Evolutionary conservation across 2,888 invertebrate genomes (phyloP).

Genomic region (Trichogramma dendrolimi): DNA sequence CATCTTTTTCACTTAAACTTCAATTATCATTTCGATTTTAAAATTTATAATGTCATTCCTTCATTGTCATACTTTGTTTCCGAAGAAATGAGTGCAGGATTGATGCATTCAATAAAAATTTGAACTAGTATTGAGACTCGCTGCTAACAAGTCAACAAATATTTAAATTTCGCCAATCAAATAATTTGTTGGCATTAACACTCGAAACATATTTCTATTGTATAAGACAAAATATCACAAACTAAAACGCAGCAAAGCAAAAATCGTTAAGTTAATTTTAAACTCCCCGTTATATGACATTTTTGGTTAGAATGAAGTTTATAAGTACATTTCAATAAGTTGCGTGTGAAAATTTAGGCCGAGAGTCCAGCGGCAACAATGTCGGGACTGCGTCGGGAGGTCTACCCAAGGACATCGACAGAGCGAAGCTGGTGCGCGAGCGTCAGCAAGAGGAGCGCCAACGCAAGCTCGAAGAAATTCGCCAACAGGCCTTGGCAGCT

Average conservation of each 20-base stretch:
- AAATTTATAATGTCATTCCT: background rate
- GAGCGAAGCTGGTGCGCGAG: slow-evolving; percentile 66
- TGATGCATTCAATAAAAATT: background rate
- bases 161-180: no score
- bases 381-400: background rate
- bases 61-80: background rate
- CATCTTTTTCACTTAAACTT: slow-evolving; percentile 20
- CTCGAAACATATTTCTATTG: no score
- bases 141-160: no score
- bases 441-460: slow-evolving; percentile 86
- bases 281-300: no score
- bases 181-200: no score
- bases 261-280: background rate
- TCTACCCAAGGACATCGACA: slow-evolving; percentile 45
- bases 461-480: slow-evolving; percentile 82
- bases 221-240: no score
- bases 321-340: background rate
- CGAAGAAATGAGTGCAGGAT: background rate
- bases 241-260: background rate
- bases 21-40: slow-evolving; percentile 2
- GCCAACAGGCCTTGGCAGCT: slow-evolving; percentile 82
- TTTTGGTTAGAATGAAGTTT: no score
- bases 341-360: slow-evolving; percentile 37
- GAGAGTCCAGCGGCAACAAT: slow-evolving; percentile 40
- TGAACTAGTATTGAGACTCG: background rate